These are phyloP conservation scores for Scomberomorus guttatus DNA, from an alignment of 2,797 vertebrate genomes.

Conservation along the genomic window DNA sequence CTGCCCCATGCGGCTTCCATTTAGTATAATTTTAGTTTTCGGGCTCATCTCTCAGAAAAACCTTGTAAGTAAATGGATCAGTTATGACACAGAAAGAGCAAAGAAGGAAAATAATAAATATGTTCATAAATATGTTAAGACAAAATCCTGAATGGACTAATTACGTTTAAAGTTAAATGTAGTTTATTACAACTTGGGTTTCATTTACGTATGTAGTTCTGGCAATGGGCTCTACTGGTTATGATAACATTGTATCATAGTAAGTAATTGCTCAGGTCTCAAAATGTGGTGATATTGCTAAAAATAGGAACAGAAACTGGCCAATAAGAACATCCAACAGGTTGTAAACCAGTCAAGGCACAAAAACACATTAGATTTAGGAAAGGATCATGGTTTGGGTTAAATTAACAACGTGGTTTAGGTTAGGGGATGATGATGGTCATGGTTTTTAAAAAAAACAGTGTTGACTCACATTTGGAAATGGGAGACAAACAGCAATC, in stretches of 20 bases:
- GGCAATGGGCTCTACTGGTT: no score
- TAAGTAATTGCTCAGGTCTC: neutral
- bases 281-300: neutral
- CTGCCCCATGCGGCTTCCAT: neutral
- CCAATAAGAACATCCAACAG: no score
- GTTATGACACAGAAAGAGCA: neutral
- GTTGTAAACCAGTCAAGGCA: no score
- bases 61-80: neutral
- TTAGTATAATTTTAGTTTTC: conserved; percentile 1
- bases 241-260: no score
- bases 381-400: no score
- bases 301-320: neutral
- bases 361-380: no score
- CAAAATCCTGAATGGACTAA: neutral
- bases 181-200: neutral
- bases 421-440: no score
- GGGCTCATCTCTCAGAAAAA: neutral
- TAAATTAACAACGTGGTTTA: no score
- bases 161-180: no score
- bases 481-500: no score
- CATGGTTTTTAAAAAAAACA: no score
- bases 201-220: neutral
- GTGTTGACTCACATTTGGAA: no score
- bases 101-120: neutral
- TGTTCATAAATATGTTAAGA: neutral